Evolutionary conservation across 1,140 invertebrate genomes (phyloP).

Genomic region (Teleogryllus occipitalis): DNA sequence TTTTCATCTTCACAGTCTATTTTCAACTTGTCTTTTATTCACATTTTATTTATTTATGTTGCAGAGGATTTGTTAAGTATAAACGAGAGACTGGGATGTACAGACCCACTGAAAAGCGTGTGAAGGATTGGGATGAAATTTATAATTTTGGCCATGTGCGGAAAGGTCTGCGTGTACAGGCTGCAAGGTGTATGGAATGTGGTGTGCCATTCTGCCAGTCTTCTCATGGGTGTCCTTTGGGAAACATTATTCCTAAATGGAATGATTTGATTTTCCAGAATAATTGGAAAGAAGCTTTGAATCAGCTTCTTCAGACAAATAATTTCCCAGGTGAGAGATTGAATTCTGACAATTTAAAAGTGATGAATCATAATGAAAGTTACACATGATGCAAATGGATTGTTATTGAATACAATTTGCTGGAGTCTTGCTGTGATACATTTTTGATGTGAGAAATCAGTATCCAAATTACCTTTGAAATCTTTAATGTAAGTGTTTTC

Average conservation of each 20-base stretch:
- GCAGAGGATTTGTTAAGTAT: conserved; percentile 92
- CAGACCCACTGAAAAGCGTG: conserved; percentile 67
- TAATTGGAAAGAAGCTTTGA: conserved; percentile 94
- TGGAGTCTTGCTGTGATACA: too few relatives aligned
- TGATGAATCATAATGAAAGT: too few relatives aligned
- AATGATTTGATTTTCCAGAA: conserved; percentile 92
- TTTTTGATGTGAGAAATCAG: too few relatives aligned
- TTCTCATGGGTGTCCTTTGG: conserved; percentile 91
- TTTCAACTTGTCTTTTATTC: too few relatives aligned
- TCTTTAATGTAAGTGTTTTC: too few relatives aligned
- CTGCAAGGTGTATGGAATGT: conserved; percentile 98
- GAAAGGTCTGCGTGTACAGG: conserved; percentile 81
- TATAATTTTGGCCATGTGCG: conserved; percentile 81
- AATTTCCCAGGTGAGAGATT: conserved; percentile 76
- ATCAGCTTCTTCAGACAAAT: conserved; percentile 93
- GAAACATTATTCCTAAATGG: conserved; percentile 99
- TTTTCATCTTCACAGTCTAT: too few relatives aligned
- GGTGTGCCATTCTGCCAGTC: conserved; percentile 99
- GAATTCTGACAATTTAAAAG: neutral
- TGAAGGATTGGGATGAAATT: conserved; percentile 96
- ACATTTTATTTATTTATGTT: conserved; percentile 28
- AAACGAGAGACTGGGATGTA: conserved; percentile 78
- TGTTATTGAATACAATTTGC: too few relatives aligned
- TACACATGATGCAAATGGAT: too few relatives aligned
- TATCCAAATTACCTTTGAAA: too few relatives aligned